phyloP scores from a whole-genome alignment of 1,140 invertebrate species.

The Panagrolaimus sp. region DNA sequence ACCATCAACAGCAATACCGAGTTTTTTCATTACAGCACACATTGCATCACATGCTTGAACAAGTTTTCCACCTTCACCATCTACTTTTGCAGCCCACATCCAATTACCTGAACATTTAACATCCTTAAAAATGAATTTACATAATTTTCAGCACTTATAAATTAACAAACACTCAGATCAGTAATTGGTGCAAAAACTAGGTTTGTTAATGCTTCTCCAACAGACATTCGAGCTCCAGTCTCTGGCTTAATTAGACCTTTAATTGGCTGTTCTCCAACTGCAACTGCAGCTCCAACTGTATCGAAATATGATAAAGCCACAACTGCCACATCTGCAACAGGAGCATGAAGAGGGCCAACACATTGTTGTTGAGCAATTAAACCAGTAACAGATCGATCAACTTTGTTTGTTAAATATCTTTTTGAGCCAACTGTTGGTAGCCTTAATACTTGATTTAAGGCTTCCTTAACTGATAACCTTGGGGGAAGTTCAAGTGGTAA shows the following conservation, averaged over 20 bases:
- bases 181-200: slow-evolving; percentile 84
- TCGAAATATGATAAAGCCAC: slow-evolving; percentile 71
- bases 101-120: slow-evolving; percentile 95
- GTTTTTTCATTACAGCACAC: slow-evolving; percentile 74
- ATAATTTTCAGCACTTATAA: neutral
- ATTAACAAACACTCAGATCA: slow-evolving; percentile 65
- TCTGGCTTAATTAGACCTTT: slow-evolving; percentile 76
- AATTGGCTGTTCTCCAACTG: slow-evolving; percentile 91
- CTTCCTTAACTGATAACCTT: slow-evolving; percentile 65
- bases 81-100: slow-evolving; percentile 97
- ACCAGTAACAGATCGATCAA: slow-evolving; percentile 92
- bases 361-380: slow-evolving; percentile 93
- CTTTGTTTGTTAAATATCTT: slow-evolving; percentile 82
- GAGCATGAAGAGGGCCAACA: slow-evolving; percentile 88
- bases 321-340: slow-evolving; percentile 87
- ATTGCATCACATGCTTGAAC: slow-evolving; percentile 80
- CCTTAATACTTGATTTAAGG: slow-evolving; percentile 74
- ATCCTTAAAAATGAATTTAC: slow-evolving; percentile 64
- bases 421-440: slow-evolving; percentile 87
- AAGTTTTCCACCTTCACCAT: slow-evolving; percentile 78
- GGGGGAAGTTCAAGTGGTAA: slow-evolving; percentile 62
- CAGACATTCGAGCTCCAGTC: slow-evolving; percentile 82
- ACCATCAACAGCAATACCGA: slow-evolving; percentile 88
- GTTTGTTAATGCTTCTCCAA: slow-evolving; percentile 88
- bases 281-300: slow-evolving; percentile 76